These are phyloP conservation scores for Limnothrissa miodon DNA, from an alignment of 2,113 vertebrate genomes.

Conservation along the genomic window DNA sequence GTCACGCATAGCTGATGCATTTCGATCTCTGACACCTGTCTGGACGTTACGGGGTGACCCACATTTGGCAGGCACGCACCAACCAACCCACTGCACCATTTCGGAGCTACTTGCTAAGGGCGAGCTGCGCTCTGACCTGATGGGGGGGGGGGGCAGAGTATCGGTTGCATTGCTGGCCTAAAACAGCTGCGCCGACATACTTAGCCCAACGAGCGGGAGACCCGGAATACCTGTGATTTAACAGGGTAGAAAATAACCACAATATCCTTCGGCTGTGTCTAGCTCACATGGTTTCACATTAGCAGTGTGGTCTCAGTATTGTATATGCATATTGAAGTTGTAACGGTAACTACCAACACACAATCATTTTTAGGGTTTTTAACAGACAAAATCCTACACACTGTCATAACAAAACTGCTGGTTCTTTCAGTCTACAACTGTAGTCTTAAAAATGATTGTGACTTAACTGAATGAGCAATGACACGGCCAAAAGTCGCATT, in stretches of 20 bases:
- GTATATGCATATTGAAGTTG: not conserved
- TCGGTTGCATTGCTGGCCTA: constrained; percentile 16
- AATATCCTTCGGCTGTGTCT: not conserved
- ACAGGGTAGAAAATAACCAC: not conserved
- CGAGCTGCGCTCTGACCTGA: constrained; percentile 28
- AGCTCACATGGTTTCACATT: not conserved
- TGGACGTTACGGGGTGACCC: constrained; percentile 20
- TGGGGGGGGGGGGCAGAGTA: not conserved
- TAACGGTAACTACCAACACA: too few species aligned
- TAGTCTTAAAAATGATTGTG: too few species aligned
- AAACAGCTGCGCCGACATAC: constrained; percentile 18
- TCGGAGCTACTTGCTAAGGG: not conserved
- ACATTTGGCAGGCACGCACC: constrained; percentile 27
- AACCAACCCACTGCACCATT: not conserved
- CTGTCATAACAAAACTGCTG: too few species aligned
- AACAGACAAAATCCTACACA: too few species aligned
- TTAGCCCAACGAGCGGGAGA: not conserved
- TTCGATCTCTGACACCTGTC: constrained; percentile 20
- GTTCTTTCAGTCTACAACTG: too few species aligned
- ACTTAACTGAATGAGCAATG: not conserved
- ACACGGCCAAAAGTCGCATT: not conserved
- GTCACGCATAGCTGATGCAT: not conserved
- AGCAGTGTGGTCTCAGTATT: not conserved
- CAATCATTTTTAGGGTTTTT: too few species aligned
- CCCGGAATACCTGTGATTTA: not conserved